phyloP scores from a whole-genome alignment of 2,888 invertebrate genomes.

The Agonopterix heracliana region DNA sequence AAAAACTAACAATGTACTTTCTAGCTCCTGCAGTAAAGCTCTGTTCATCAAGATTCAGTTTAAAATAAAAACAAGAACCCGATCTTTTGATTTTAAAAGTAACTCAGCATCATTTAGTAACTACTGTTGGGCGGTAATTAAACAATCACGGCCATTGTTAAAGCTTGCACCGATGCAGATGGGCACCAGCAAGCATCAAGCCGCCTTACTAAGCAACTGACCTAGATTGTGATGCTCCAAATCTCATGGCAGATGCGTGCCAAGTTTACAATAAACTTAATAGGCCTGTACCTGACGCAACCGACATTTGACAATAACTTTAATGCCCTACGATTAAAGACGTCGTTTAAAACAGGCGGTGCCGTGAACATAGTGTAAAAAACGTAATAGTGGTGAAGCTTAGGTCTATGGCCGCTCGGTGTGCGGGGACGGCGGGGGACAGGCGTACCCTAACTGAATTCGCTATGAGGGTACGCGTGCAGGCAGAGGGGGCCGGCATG shows the following conservation, averaged over 20 bases:
- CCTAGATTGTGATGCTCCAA: constrained; percentile 62
- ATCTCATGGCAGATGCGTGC: constrained; percentile 53
- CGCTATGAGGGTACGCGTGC: too few relatives aligned
- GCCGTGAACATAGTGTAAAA: too few relatives aligned
- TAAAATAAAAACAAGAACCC: too few relatives aligned
- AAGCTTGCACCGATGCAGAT: constrained; percentile 22
- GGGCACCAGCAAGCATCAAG: constrained; percentile 30
- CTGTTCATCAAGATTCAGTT: too few relatives aligned
- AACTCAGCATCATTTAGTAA: constrained; percentile 6
- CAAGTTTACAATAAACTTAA: constrained; percentile 42
- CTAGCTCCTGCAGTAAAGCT: too few relatives aligned
- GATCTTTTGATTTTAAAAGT: too few relatives aligned
- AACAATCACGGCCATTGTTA: constrained; percentile 25
- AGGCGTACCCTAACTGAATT: too few relatives aligned
- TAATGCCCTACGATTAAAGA: constrained; percentile 12
- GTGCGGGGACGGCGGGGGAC: too few relatives aligned
- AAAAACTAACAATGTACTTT: too few relatives aligned
- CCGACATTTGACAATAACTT: constrained; percentile 4
- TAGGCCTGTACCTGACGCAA: constrained; percentile 11
- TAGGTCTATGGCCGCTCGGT: too few relatives aligned
- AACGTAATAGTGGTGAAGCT: too few relatives aligned
- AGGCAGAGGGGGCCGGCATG: too few relatives aligned
- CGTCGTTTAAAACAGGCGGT: constrained; percentile 15
- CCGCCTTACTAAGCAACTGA: constrained; percentile 64
- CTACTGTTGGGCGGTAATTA: constrained; percentile 17